Conservation (phyloP, 2,797 vertebrate species). For the Bryconaethiops microstoma region DNA sequence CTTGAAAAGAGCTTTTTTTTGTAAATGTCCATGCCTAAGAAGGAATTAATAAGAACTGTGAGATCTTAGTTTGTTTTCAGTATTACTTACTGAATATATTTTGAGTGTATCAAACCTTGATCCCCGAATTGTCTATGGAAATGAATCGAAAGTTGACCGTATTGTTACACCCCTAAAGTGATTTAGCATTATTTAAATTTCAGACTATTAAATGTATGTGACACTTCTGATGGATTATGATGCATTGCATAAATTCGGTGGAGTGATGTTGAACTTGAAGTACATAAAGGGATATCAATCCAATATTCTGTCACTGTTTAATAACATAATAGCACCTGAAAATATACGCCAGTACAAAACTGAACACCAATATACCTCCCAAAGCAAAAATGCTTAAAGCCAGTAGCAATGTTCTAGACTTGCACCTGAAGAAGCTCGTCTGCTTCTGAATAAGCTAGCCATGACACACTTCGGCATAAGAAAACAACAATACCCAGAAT, state of each 20-base stretch:
- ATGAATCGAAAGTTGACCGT: no score
- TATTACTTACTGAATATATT: no score
- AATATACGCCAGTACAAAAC: not conserved
- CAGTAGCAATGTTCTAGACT: not conserved
- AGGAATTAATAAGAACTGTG: no score
- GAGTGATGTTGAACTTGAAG: not conserved
- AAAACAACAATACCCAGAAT: constrained; percentile 29
- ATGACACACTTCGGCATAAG: not conserved
- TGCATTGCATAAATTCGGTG: not conserved
- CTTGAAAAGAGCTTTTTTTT: no score
- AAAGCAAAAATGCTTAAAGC: not conserved
- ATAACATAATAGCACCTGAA: not conserved
- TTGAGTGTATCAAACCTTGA: no score
- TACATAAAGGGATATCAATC: not conserved
- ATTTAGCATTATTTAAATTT: not conserved
- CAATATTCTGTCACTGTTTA: not conserved
- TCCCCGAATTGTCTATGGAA: no score
- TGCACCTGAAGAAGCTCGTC: constrained; percentile 13
- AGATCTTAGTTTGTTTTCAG: no score
- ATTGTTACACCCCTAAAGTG: no score
- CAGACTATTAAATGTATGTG: not conserved
- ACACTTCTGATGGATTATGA: not conserved
- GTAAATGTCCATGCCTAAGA: no score
- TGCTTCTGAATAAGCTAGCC: not conserved
- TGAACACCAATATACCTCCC: not conserved